Conservation (phyloP, 1,140 invertebrate species). For the Papilio helenus region DNA sequence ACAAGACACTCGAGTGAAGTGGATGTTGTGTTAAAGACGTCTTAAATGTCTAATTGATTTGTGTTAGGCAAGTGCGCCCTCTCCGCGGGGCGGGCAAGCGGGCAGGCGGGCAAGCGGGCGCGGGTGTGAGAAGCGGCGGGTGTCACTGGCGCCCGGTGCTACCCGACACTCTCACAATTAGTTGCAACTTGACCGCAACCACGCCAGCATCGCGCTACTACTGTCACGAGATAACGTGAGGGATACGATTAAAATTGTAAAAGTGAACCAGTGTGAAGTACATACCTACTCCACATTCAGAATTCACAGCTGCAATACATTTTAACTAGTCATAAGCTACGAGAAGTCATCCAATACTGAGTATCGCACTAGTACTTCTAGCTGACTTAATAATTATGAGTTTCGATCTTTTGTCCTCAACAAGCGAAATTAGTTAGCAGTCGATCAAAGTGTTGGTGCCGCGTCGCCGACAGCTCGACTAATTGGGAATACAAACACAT, state of each 20-base stretch:
- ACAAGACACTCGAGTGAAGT: not conserved
- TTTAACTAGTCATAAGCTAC: no score
- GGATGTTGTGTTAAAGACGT: not conserved
- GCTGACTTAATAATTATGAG: not conserved
- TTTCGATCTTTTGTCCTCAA: not conserved
- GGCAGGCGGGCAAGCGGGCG: not conserved
- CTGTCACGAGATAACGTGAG: not conserved
- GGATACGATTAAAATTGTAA: no score
- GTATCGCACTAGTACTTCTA: not conserved
- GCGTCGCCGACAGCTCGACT: conserved; percentile 18
- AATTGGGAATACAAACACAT: conserved; percentile 37
- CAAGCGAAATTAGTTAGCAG: conserved; percentile 13
- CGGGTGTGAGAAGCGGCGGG: conserved; percentile 13
- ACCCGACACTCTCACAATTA: conserved; percentile 29
- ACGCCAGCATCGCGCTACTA: not conserved
- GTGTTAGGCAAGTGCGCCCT: not conserved
- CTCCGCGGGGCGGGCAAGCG: not conserved
- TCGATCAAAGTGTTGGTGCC: not conserved
- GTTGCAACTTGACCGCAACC: conserved; percentile 25
- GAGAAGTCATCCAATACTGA: not conserved
- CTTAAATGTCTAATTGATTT: conserved; percentile 18
- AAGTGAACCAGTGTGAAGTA: no score
- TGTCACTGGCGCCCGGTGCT: not conserved
- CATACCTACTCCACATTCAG: not conserved
- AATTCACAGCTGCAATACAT: not conserved